Evolutionary conservation across 2,888 invertebrate species (phyloP), one percentile per base, ranked within the genome.

Genomic region (Idaea aversata): DNA sequence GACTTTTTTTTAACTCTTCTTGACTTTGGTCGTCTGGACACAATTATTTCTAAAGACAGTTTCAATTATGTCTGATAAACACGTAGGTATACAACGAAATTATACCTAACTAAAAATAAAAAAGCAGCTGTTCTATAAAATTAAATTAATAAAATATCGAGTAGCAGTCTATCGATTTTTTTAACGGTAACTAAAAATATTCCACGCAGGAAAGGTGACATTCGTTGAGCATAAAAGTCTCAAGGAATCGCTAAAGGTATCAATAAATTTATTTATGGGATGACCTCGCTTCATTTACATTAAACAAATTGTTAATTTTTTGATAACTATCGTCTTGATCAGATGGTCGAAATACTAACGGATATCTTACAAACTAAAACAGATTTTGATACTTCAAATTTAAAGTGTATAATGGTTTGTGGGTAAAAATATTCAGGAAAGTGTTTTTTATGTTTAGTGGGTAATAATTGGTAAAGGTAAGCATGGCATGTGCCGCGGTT

Each of bases 271-370:
- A 92, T 89, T 85, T 87, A 86, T 77, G 79, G 81, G 83, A 86
- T 88, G 87, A 88, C 88, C 87, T 87, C 88, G 85, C 84, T 87
- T 90, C 89, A 91, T 93, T 93, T 91, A 88, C 88, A 90, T 93
- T 92, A 91, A 92, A 93, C 92, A 93, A 93, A 93, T 93, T 93
- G 91, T 93, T 92, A 92, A 93, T 92, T 93, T 91, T 90, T 91
- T 86, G 92, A 92, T 93, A 91, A 85, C 88, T 85, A 91, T 92
- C 93, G 84, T 88, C 88, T 86, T 88, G 86, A 91, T 91, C 93
- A 93, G 90, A 90, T 93, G 93, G 90, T 78, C 73, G 70, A 70
- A 77, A 78, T 75, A 70, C 76, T 69, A 63, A 65, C 35, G 47
- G 34, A 34, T 4, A 15, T 65, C 67, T 38, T 15, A 47, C 64